phyloP scores from a whole-genome alignment of 2,888 invertebrate genomes.

The Habroteleia sp. region DNA sequence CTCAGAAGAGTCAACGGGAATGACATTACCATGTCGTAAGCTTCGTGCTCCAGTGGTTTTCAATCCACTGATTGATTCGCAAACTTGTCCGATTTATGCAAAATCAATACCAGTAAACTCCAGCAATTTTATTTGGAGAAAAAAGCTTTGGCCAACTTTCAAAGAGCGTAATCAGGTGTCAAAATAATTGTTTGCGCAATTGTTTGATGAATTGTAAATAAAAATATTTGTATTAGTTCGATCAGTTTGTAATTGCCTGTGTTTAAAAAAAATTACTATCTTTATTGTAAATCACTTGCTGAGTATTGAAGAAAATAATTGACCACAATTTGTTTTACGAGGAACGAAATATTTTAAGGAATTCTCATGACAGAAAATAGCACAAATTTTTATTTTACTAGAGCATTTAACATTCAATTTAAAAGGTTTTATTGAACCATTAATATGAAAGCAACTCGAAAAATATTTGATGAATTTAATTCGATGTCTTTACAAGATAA shows the following conservation, averaged over 20 bases:
- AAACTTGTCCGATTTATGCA: slow-evolving; percentile 36
- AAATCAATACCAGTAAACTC: slow-evolving; percentile 24
- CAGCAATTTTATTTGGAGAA: slow-evolving; percentile 1
- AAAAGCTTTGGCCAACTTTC: slow-evolving; percentile 3
- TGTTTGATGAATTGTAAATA: slow-evolving; percentile 27
- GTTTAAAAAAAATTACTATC: neutral
- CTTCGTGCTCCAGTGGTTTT: slow-evolving; percentile 76
- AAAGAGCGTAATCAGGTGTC: neutral
- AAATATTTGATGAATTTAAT: slow-evolving; percentile 37
- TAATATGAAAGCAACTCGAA: slow-evolving; percentile 18
- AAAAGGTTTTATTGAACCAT: slow-evolving; percentile 13
- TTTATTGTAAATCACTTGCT: slow-evolving; percentile 42
- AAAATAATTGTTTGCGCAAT: slow-evolving; percentile 16
- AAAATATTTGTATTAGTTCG: slow-evolving; percentile 22
- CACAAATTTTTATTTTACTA: neutral
- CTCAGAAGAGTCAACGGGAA: slow-evolving; percentile 64
- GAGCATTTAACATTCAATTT: slow-evolving; percentile 6
- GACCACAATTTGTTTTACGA: neutral
- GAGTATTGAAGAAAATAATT: slow-evolving; percentile 23
- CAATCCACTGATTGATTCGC: slow-evolving; percentile 66
- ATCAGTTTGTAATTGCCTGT: slow-evolving; percentile 21
- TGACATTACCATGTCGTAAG: slow-evolving; percentile 78
- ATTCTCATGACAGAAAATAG: slow-evolving; percentile 4
- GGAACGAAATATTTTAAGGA: slow-evolving; percentile 8
- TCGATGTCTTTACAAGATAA: slow-evolving; percentile 36